A percentile compares a stretch with the other conserved stretches of the same genome.
These are phyloP conservation scores for Chironomus striatipennis DNA, from an alignment of 1,140 invertebrate species.

Conservation along the genomic window DNA sequence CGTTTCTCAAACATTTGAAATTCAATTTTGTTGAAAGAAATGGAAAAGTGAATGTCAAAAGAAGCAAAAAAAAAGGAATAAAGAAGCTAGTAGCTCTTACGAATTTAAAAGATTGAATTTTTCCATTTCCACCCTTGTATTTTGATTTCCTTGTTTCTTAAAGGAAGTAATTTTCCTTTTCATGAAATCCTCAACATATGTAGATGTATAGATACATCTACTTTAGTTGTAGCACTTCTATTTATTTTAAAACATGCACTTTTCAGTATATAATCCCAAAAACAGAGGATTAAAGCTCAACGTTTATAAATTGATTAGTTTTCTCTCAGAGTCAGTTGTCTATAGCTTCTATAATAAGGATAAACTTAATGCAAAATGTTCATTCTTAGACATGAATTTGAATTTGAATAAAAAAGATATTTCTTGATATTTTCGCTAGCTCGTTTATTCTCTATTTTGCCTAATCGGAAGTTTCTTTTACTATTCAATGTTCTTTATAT, in stretches of 20 bases:
- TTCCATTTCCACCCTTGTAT: slow-evolving; percentile 6
- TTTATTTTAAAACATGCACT: not conserved
- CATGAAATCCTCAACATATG: too few relatives aligned
- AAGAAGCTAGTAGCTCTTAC: not conserved
- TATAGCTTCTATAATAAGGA: not conserved
- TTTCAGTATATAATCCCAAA: not conserved
- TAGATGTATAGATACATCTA: too few relatives aligned
- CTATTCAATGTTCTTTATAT: not conserved
- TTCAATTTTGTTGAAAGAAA: not conserved
- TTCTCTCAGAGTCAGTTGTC: not conserved
- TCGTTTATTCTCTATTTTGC: not conserved
- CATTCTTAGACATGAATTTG: slow-evolving; percentile 3
- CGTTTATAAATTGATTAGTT: slow-evolving; percentile 2
- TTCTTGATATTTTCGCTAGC: not conserved
- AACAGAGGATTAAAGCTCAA: not conserved
- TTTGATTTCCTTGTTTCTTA: not conserved
- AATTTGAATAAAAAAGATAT: slow-evolving; percentile 4
- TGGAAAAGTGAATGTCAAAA: slow-evolving; percentile 1
- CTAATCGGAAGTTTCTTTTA: too few relatives aligned
- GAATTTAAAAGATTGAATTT: not conserved
- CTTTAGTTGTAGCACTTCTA: too few relatives aligned
- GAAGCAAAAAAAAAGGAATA: not conserved
- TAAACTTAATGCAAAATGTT: not conserved
- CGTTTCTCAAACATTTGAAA: not conserved
- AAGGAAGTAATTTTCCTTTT: too few relatives aligned